Evolutionary conservation across 2,888 invertebrate genomes (phyloP).

Genomic region (Euclidia mi): DNA sequence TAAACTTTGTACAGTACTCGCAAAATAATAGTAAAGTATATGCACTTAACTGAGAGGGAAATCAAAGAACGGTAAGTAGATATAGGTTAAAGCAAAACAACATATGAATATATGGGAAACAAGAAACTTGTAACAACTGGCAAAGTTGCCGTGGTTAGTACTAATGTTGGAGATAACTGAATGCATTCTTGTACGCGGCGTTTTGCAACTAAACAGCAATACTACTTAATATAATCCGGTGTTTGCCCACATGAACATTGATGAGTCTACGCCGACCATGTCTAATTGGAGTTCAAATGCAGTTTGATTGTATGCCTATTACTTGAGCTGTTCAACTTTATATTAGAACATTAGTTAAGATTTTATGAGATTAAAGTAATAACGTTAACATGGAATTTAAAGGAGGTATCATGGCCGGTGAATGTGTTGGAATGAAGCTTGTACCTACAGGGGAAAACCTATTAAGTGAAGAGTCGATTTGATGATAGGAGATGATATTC

Average conservation of each 20-base stretch:
- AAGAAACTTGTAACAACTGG: constrained; percentile 24
- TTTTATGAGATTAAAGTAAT: constrained; percentile 7
- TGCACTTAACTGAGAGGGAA: not conserved
- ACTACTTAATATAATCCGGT: constrained; percentile 35
- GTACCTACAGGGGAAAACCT: not conserved
- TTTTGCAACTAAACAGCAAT: constrained; percentile 23
- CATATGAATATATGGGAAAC: constrained; percentile 49
- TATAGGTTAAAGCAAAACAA: constrained; percentile 45
- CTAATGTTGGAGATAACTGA: constrained; percentile 21
- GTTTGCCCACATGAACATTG: constrained; percentile 18
- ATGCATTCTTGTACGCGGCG: constrained; percentile 19
- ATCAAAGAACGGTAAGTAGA: not conserved
- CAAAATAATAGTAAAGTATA: not conserved
- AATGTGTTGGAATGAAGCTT: not conserved
- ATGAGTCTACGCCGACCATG: constrained; percentile 20
- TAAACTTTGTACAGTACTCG: not conserved
- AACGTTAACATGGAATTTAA: not conserved
- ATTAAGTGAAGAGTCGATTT: not conserved
- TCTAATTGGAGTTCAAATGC: constrained; percentile 40
- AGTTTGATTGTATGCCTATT: constrained; percentile 27
- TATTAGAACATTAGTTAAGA: constrained; percentile 6
- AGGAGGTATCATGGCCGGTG: not conserved
- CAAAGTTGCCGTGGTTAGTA: constrained; percentile 35
- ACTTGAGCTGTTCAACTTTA: constrained; percentile 11
- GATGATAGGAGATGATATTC: not conserved